Percentiles rank a stretch among this genome's conserved stretches.
These are phyloP conservation scores for Neomorphus geoffroyi DNA, from an alignment of 2,797 vertebrate species.

Conservation along the genomic window DNA sequence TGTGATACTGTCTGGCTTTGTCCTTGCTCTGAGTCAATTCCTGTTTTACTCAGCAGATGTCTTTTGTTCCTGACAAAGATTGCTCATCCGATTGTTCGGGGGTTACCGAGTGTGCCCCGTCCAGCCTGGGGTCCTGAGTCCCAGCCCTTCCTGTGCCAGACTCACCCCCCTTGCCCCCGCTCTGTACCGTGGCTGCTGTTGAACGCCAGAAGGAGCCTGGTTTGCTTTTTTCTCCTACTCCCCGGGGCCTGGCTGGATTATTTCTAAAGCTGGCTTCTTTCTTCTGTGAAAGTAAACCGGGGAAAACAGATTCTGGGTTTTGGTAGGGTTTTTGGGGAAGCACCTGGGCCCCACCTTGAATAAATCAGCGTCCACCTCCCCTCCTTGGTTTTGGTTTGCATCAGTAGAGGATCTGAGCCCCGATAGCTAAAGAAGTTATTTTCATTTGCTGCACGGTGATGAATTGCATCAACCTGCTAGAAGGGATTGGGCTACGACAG, in stretches of 20 bases:
- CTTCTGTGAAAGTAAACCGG: not conserved
- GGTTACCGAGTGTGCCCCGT: not conserved
- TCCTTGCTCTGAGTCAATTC: slow-evolving; percentile 15
- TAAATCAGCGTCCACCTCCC: not conserved
- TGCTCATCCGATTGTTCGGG: slow-evolving; percentile 1
- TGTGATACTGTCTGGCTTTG: slow-evolving; percentile 31
- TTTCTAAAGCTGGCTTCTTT: slow-evolving; percentile 10
- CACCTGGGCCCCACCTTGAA: not conserved
- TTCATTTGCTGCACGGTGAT: not conserved
- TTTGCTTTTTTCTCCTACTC: not conserved
- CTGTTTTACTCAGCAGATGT: not conserved
- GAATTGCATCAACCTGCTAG: not conserved
- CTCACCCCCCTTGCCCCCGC: not conserved
- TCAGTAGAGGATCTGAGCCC: not conserved
- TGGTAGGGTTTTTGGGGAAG: not conserved
- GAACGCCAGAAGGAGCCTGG: not conserved
- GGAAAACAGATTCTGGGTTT: not conserved
- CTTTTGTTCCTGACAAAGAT: slow-evolving; percentile 51
- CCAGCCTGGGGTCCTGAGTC: not conserved
- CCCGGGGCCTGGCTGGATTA: not conserved
- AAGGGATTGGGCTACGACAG: not conserved
- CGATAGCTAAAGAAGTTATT: not conserved
- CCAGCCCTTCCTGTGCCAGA: not conserved
- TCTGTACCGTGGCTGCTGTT: not conserved
- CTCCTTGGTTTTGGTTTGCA: not conserved